Base-by-base conservation (phyloP, 2,797 vertebrate species). In the Masticophis lateralis region DNA sequence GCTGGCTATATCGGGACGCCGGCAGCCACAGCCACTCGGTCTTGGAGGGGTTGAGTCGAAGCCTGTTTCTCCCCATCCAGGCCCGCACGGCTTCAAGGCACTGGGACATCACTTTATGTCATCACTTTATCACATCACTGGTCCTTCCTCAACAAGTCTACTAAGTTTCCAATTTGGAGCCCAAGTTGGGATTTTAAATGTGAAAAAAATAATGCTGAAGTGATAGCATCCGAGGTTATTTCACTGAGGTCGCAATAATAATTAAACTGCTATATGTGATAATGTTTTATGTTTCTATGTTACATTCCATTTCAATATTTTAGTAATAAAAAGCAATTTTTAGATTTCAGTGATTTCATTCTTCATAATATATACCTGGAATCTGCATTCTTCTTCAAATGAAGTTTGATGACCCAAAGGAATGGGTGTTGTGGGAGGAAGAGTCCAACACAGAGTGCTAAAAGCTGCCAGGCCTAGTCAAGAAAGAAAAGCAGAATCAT, bases 391-490 rank as follows among this genome's bases (percentile, higher is more conserved):
- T 98, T 98, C 96, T 98, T 99, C 32, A 99, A 98, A 96, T 99
- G 99, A 93, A 98, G 96, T 95, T 98, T 98, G 88, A 99, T 98
- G 95, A 99, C 98, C 99, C 99, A 99, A 91, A 99, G 98, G 97
- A 99, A 99, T 47, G 98, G 99, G 93, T 99, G 98, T 93, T 98
- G 98, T 43, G 99, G 99, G 92, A 99, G 98, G 95, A 99, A 99
- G 92, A 99, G 98, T 57, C 99, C 99, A 10, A 99, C 97, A 7
- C 98, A 99, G 97, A 99, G 97, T 2, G 99, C 99, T 92, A 99
- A 97, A 94, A 99, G 98, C 98, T 99, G 99, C 99, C 99, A 99
- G 83, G 98, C 99, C 99, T 99, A 94, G 86, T 43, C 14, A 96
- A 74, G 27, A 95, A 94, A 96, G 90, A 96, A 20, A 95, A 96